Base-by-base conservation (phyloP, 2,113 vertebrate genomes). In the Eptesicus fuscus region DNA sequence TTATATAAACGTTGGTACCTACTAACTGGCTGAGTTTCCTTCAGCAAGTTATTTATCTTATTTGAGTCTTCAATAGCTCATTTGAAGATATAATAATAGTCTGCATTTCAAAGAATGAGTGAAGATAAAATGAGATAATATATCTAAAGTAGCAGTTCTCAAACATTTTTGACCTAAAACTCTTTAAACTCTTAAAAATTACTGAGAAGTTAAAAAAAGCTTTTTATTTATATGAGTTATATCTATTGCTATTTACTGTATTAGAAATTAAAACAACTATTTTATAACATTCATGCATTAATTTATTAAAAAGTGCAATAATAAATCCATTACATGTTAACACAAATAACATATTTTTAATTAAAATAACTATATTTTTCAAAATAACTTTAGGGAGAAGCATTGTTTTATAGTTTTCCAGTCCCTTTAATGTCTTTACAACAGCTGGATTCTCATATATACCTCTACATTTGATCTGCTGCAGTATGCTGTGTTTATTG, bases 231-330 rank as follows among this genome's bases (percentile, higher is more conserved):
- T 37, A 20, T 74, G 25, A 59, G 22, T 86, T 49, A 28, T 71
- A 35, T 42, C 9, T 85, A 7, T 14, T 2, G 9, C 14, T 63
- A 70, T 84, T 85, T 89, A 53, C 4, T 35, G 2, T 67, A 70
- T 83, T 95, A 77, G n/a, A 93, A 90, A 88, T 80, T 70, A 67
- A 94, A 88, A 51, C 16, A 71, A 78, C 7, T 47, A 59, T 65
- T 79, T 88, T 20, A 40, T 84, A 63, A 5, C 49, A 53, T n/a
- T 42, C 87, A 49, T 73, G 85, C 78, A 53, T 77, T 44, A 59
- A 74, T 63, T 83, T n/a, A 84, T 83, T 53, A 42, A 85, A 94
- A 56, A 35, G 35, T 83, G 35, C 23, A 82, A 63, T 20, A 88
- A 71, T 53, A 89, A 61, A 20, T 40, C 11, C 4, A 82, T 83